These are phyloP conservation scores for Corvus cornix DNA, from an alignment of 2,113 vertebrate genomes.

Conservation along the genomic window DNA sequence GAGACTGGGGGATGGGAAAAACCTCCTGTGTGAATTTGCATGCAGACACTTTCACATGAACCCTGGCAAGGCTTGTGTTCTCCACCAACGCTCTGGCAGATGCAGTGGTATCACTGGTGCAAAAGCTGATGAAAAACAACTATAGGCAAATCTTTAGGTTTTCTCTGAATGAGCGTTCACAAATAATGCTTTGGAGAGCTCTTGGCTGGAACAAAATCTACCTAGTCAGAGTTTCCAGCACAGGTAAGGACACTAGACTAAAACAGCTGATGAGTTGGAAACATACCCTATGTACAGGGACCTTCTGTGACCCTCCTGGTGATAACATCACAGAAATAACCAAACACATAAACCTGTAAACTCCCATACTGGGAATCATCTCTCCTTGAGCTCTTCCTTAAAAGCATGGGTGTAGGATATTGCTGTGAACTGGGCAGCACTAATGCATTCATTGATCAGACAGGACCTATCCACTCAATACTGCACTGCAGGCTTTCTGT, in stretches of 20 bases:
- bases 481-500: conserved; percentile 46
- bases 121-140: background rate
- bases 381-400: background rate
- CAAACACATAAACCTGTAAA: background rate
- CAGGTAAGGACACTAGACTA: background rate
- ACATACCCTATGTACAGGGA: background rate
- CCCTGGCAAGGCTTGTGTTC: background rate
- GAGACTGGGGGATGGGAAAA: background rate
- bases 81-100: background rate
- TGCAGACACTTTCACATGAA: background rate
- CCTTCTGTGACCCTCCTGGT: background rate
- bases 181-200: background rate
- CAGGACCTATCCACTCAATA: conserved; percentile 20
- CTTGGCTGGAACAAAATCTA: background rate
- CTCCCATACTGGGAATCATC: background rate
- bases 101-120: background rate
- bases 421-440: background rate
- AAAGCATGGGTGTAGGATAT: background rate
- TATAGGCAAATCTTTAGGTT: background rate
- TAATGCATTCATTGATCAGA: conserved; percentile 7
- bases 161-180: conserved; percentile 46
- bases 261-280: background rate
- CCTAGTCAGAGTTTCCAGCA: conserved; percentile 49
- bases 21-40: background rate
- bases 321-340: background rate